Evolutionary conservation across 1,140 invertebrate species (phyloP), one percentile per base, ranked within the genome.

Genomic region (Cydia fagiglandana): DNA sequence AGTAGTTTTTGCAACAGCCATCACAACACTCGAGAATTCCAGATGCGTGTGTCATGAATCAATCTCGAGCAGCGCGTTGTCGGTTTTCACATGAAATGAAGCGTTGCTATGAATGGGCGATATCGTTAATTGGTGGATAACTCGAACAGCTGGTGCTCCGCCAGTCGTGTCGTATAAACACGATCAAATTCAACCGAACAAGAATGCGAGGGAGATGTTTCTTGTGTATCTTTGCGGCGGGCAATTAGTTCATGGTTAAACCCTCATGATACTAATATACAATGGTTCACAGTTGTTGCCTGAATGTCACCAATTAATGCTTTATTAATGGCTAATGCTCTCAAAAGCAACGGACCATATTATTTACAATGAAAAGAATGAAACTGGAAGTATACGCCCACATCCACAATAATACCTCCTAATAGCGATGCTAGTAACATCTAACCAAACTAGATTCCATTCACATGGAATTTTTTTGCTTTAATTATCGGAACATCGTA

Each of bases 71-170:
- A 73, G 24, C 34, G 50, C 24, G 61, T 64, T 38, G 73, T 74
- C 56, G 34, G 81, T 81, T 84, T 83, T 87, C 79, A 83, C 77
- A 77, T 80, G 78, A 79, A 79, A 81, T 80, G 81, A 84, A 84
- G 82, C 80, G 78, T 68, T 47, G 78, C 76, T 76, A 80, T 82
- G 85, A 86, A 87, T 86, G 84, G 82, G 78, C 80, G 84, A 81
- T 86, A 85, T 86, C 79, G 80, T 86, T 88, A 88, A 88, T 87
- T 86, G 79, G 78, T 77, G 79, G 82, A 84, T 83, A 81, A 80
- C 80, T 78, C 78, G 74, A 85, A 88, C 88, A 90, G 86, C 87
- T 88, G 87, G 88, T 88, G 85, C 78, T 80, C 82, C 78, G 84
- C 78, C 81, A 82, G 77, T 83, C 81, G 83, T 83, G 81, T 79